Evolutionary conservation across 2,888 invertebrate genomes (phyloP).

Genomic region (Epinotia brunnichana): DNA sequence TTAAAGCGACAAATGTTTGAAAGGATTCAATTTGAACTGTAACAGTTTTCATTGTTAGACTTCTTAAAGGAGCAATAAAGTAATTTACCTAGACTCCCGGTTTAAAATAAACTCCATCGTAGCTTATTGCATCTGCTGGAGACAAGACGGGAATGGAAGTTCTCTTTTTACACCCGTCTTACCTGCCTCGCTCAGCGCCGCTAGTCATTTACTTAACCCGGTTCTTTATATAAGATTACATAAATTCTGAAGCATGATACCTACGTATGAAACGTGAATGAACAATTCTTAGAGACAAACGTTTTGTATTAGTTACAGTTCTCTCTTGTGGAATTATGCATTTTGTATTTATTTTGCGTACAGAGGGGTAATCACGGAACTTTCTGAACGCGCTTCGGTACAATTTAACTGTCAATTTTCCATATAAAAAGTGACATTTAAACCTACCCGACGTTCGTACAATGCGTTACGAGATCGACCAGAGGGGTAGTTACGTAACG

Average conservation of each 20-base stretch:
- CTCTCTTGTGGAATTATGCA: no score
- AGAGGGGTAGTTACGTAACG: no score
- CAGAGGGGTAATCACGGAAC: no score
- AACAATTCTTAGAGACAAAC: no score
- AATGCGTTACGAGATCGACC: no score
- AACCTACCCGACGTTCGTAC: no score
- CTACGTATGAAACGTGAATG: not conserved
- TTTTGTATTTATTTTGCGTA: no score
- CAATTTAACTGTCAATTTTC: no score
- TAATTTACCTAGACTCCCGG: not conserved
- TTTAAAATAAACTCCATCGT: conserved; percentile 8
- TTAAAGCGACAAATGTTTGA: not conserved
- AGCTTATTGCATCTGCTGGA: conserved; percentile 7
- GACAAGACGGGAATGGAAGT: not conserved
- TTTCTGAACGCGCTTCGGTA: no score
- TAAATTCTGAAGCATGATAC: not conserved
- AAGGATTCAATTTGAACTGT: not conserved
- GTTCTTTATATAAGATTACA: not conserved
- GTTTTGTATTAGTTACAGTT: no score
- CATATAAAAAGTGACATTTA: no score
- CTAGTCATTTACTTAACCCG: conserved; percentile 1
- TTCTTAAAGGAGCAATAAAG: not conserved
- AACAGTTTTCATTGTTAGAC: not conserved
- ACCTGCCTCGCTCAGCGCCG: not conserved
- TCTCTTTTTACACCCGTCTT: conserved; percentile 3